phyloP scores from a whole-genome alignment of 2,797 vertebrate genomes.

The Gila robusta region DNA sequence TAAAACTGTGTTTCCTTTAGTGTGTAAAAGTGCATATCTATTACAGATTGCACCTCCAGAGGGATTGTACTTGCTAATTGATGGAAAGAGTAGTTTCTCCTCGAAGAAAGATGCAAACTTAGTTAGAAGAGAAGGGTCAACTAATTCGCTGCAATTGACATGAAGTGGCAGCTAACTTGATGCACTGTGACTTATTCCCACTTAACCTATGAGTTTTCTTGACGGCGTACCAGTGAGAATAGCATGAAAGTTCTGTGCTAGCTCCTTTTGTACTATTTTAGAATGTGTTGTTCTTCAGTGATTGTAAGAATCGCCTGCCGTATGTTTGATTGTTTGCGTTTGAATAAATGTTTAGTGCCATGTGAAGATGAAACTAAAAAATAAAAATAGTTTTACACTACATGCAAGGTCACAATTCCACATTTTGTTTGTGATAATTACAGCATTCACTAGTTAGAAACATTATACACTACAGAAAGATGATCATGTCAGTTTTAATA shows the following conservation, averaged over 20 bases:
- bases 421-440: background rate
- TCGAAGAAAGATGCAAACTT: slow-evolving; percentile 62
- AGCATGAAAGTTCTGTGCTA: slow-evolving; percentile 43
- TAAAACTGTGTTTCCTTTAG: slow-evolving; percentile 71
- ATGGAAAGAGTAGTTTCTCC: slow-evolving; percentile 70
- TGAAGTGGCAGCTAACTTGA: slow-evolving; percentile 61
- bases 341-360: slow-evolving; percentile 8
- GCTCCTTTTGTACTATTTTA: slow-evolving; percentile 36
- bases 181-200: slow-evolving; percentile 47
- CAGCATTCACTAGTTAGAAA: background rate
- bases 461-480: background rate
- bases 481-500: slow-evolving; percentile 12
- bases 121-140: slow-evolving; percentile 60
- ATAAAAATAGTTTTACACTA: background rate
- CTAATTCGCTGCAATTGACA: slow-evolving; percentile 59
- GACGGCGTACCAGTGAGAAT: slow-evolving; percentile 38
- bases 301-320: slow-evolving; percentile 33
- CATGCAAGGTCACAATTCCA: background rate
- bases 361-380: background rate
- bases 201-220: slow-evolving; percentile 58
- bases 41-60: slow-evolving; percentile 77
- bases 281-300: slow-evolving; percentile 37
- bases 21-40: slow-evolving; percentile 76
- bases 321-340: background rate
- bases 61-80: slow-evolving; percentile 79